Evolutionary conservation across 1,140 invertebrate genomes (phyloP).

Genomic region (Odontomachus brunneus): DNA sequence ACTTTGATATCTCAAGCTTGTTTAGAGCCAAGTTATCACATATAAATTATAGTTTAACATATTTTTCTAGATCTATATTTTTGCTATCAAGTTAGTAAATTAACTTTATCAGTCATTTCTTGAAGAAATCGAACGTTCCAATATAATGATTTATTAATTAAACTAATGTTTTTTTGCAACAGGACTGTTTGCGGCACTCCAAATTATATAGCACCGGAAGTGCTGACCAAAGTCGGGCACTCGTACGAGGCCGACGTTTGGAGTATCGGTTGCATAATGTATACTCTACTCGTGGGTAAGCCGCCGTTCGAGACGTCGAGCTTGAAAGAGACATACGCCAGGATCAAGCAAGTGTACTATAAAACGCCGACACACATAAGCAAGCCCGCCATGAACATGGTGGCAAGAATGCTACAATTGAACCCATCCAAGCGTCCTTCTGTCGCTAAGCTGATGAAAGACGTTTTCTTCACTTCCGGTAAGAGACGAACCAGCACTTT

Average conservation of each 20-base stretch:
- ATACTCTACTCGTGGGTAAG: conserved; percentile 96
- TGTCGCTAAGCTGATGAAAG: conserved; percentile 90
- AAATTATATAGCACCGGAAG: conserved; percentile 99
- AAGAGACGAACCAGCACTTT: conserved; percentile 57
- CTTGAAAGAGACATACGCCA: conserved; percentile 95
- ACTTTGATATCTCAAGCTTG: neutral
- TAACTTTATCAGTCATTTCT: conserved; percentile 1
- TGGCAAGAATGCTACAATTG: conserved; percentile 93
- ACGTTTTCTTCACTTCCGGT: conserved; percentile 89
- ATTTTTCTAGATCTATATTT: neutral
- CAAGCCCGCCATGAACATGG: conserved; percentile 91
- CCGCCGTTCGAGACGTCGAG: conserved; percentile 98
- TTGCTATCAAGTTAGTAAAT: neutral
- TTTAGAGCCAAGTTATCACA: neutral
- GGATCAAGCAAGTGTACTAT: conserved; percentile 97
- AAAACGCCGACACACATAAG: conserved; percentile 91
- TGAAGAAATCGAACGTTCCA: too few species aligned
- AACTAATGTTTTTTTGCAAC: conserved; percentile 43
- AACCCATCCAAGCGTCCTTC: conserved; percentile 93
- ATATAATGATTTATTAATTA: neutral
- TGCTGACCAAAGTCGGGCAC: conserved; percentile 96
- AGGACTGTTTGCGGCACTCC: conserved; percentile 98
- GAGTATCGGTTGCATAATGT: conserved; percentile 98
- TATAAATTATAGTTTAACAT: neutral
- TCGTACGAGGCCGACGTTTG: conserved; percentile 98